Conservation (phyloP, 2,797 vertebrate genomes). For the Phrynocephalus vlangalii region DNA sequence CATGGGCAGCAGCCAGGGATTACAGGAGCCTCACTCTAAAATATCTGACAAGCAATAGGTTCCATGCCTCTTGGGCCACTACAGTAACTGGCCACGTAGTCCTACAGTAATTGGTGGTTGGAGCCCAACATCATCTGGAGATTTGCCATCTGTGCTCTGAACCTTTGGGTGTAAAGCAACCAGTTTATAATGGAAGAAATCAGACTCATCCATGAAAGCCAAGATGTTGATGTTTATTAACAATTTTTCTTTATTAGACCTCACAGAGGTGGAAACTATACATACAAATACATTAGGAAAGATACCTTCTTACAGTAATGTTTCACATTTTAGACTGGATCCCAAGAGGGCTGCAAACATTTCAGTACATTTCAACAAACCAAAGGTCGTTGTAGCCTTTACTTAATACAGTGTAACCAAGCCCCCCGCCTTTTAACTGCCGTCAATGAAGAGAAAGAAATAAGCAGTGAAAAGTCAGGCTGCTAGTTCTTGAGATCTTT, state of each 20-base stretch:
- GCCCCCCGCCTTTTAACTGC: conserved; percentile 58
- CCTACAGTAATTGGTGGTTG: not conserved
- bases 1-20: too few species aligned
- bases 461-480: conserved; percentile 61
- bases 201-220: not conserved
- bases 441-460: conserved; percentile 41
- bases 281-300: conserved; percentile 77
- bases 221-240: conserved; percentile 75
- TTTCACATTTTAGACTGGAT: conserved; percentile 71
- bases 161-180: not conserved
- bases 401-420: conserved; percentile 63
- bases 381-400: conserved; percentile 69
- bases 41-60: too few species aligned
- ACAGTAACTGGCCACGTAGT: too few species aligned
- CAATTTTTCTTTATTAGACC: conserved; percentile 78
- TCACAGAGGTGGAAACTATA: conserved; percentile 77
- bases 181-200: not conserved
- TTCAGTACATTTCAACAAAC: conserved; percentile 77
- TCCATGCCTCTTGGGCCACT: too few species aligned
- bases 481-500: conserved; percentile 59
- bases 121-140: not conserved
- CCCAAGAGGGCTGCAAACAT: conserved; percentile 72
- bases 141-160: conserved; percentile 27
- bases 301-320: conserved; percentile 72
- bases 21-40: too few species aligned